Conservation (phyloP, 1,140 invertebrate species). For the Philopotamus ludificatus region DNA sequence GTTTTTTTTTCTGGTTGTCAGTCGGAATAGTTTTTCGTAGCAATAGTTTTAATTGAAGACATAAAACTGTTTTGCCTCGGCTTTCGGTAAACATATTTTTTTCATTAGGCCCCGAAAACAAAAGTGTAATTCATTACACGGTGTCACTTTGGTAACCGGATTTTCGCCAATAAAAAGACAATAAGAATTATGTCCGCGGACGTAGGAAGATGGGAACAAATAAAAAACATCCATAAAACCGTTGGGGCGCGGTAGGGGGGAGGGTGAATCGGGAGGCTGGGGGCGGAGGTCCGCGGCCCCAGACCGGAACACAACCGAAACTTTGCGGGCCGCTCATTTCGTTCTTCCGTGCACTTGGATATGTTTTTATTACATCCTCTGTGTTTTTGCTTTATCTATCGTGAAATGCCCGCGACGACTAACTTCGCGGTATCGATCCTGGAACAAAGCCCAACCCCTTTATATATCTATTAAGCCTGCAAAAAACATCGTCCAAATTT, state of each 20-base stretch:
- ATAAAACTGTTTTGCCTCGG: no score
- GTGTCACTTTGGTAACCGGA: conserved; percentile 38
- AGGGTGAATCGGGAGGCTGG: not conserved
- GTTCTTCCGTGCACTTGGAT: conserved; percentile 30
- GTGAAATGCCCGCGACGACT: conserved; percentile 35
- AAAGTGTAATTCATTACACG: conserved; percentile 5
- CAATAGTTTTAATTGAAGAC: no score
- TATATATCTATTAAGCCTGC: no score
- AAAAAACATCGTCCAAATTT: no score
- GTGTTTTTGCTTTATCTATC: conserved; percentile 41
- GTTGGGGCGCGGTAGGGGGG: conserved; percentile 9
- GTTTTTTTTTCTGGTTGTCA: no score
- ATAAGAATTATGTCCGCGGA: conserved; percentile 40
- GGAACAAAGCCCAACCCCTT: not conserved
- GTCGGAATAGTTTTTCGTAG: no score
- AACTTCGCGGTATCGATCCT: conserved; percentile 30
- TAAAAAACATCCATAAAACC: conserved; percentile 40
- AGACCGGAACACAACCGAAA: conserved; percentile 37
- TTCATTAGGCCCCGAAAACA: not conserved
- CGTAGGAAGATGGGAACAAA: conserved; percentile 38
- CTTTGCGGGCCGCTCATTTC: conserved; percentile 34
- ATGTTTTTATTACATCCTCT: conserved; percentile 34
- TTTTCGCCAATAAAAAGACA: conserved; percentile 42
- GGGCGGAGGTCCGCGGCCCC: not conserved
- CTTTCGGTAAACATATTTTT: not conserved